Evolutionary conservation across 2,888 invertebrate genomes (phyloP), one percentile per base, ranked within the genome.

Genomic region (Xanthorhoe designata): DNA sequence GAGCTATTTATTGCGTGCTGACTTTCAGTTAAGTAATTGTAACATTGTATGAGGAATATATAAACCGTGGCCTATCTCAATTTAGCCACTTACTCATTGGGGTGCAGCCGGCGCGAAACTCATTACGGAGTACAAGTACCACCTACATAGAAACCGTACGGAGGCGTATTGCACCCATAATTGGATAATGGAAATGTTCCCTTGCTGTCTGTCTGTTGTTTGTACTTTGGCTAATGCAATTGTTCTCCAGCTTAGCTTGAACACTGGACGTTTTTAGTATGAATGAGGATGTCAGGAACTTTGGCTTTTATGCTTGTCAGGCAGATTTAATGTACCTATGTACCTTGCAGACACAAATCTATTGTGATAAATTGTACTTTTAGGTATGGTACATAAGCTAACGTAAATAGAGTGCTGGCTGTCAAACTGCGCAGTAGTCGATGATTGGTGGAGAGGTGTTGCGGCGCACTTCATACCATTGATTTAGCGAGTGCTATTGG

Each of bases 131-230:
- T 49, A 61, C 60, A 66, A 66, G 62, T 52, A 49, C 52, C 65
- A 49, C 66, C 67, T 49, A 59, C 64, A 47, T 38, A 58, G 80
- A 78, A 80, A 72, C 79, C 77, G 68, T 78, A 78, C 66, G 59
- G 45, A 62, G 56, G 57, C 68, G 52, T 67, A 38, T 49, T 74
- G 73, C 74, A 71, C 49, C 58, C 58, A 47, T 81, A 78, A 81
- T 81, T 76, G 75, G 73, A 81, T 81, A 69, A 65, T 69, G 67
- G 18, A 61, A 52, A 64, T 62, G 18, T 49, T 54, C 19, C 51
- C 47, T 56, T 61, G 55, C 59, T 66, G 66, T 55, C 69, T 61
- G 69, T 53, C 68, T 66, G 35, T 58, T 59, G 38, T 24, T 51
- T 24, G 51, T 51, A 24, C 2, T 24, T 50, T 51, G 10, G 38